Conservation (phyloP, 2,797 vertebrate genomes). For the Syndactyla subalaris region DNA sequence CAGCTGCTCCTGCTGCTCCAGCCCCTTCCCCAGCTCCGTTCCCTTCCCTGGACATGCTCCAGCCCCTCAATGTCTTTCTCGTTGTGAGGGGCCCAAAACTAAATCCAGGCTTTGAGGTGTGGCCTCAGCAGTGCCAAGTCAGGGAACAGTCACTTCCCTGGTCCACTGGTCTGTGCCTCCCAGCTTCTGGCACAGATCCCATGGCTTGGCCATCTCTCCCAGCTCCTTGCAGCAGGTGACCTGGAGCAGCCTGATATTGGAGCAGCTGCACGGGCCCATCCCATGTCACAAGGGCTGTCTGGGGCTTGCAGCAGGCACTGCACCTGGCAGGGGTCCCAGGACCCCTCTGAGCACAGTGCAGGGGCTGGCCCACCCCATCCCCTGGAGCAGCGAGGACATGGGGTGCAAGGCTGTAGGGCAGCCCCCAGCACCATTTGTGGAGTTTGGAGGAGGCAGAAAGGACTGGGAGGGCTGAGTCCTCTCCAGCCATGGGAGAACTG, state of each 20-base stretch:
- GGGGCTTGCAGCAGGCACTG: neutral
- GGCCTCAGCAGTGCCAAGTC: neutral
- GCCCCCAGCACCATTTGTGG: too few species aligned
- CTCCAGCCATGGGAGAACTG: neutral
- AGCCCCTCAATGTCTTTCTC: neutral
- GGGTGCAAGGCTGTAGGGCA: neutral
- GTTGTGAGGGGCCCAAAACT: neutral
- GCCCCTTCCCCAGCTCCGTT: rapidly evolving
- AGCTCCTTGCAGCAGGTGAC: neutral
- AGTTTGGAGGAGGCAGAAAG: neutral
- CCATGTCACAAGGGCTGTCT: neutral
- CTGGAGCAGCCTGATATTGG: neutral
- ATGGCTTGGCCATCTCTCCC: neutral
- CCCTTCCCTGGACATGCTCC: rapidly evolving
- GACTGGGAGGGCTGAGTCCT: neutral
- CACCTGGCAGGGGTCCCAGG: neutral
- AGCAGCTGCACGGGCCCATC: neutral
- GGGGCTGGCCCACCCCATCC: neutral
- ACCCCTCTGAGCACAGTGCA: neutral
- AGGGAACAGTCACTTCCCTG: neutral
- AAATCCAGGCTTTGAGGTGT: neutral
- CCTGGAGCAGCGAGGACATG: rapidly evolving
- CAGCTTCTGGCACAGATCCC: neutral
- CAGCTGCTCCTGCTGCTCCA: neutral
- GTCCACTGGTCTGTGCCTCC: neutral